phyloP scores from a whole-genome alignment of 2,888 invertebrate species.

The Ichneumoninae sp. region DNA sequence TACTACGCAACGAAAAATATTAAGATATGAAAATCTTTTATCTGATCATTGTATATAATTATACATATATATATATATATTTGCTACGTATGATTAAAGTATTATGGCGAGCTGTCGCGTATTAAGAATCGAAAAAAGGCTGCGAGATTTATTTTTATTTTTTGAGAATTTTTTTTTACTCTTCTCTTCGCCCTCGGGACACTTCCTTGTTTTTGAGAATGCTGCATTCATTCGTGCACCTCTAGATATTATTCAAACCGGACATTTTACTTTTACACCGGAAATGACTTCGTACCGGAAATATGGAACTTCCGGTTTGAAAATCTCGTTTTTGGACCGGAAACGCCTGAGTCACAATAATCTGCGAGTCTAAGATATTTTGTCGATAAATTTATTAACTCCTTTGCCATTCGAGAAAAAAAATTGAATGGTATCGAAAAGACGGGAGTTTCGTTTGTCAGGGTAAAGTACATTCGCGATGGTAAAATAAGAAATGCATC shows the following conservation, averaged over 20 bases:
- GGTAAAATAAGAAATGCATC: conserved; percentile 21
- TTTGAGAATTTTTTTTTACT: conserved; percentile 13
- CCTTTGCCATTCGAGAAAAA: conserved; percentile 8
- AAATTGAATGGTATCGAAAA: conserved; percentile 2
- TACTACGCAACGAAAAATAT: conserved; percentile 59
- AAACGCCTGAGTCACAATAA: conserved; percentile 70
- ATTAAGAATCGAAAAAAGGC: conserved; percentile 35
- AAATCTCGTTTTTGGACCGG: conserved; percentile 8
- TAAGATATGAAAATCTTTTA: conserved; percentile 49
- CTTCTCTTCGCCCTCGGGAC: conserved; percentile 47
- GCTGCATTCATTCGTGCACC: conserved; percentile 21
- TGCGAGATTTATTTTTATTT: neutral
- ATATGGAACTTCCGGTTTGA: conserved; percentile 34
- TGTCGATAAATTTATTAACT: conserved; percentile 40
- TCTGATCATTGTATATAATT: conserved; percentile 65
- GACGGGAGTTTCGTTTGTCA: conserved; percentile 41
- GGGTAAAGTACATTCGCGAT: neutral
- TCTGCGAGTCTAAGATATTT: conserved; percentile 37
- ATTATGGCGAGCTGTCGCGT: conserved; percentile 45
- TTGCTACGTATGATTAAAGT: conserved; percentile 77
- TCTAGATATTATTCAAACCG: conserved; percentile 49
- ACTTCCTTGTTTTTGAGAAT: conserved; percentile 51
- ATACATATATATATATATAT: conserved; percentile 73
- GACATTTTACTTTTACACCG: conserved; percentile 70
- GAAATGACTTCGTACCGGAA: conserved; percentile 69